A percentile compares a stretch with the other conserved stretches of the same genome.
These are phyloP conservation scores for Xestia rhomboidea DNA, from an alignment of 2,888 invertebrate genomes.

Conservation along the genomic window DNA sequence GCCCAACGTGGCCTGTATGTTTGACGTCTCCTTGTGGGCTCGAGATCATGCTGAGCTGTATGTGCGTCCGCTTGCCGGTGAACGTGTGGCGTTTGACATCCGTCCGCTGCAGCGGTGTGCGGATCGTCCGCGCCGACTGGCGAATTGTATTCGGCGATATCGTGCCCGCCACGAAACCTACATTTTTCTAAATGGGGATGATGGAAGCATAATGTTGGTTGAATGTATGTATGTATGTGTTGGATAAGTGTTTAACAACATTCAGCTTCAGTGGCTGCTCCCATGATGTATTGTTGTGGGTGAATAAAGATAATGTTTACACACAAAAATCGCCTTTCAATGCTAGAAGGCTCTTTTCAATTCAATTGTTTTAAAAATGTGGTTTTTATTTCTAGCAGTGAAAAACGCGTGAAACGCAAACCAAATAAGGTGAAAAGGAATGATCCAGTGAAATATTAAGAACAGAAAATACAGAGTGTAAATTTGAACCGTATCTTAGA, in stretches of 20 bases:
- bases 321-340: slow-evolving; percentile 39
- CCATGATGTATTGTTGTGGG: slow-evolving; percentile 47
- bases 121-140: slow-evolving; percentile 79
- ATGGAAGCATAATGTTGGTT: slow-evolving; percentile 67
- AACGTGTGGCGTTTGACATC: slow-evolving; percentile 89
- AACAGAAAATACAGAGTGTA: slow-evolving; percentile 1
- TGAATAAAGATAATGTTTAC: slow-evolving; percentile 32
- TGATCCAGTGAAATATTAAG: slow-evolving; percentile 18
- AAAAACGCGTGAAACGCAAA: slow-evolving; percentile 23
- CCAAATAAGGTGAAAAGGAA: slow-evolving; percentile 11
- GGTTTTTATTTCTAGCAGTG: slow-evolving; percentile 45
- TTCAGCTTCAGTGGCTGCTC: slow-evolving; percentile 25
- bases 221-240: slow-evolving; percentile 28
- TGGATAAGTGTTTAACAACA: slow-evolving; percentile 6
- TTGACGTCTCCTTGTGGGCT: slow-evolving; percentile 99
- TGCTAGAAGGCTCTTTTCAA: slow-evolving; percentile 32
- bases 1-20: slow-evolving; percentile 98
- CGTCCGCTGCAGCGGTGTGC: slow-evolving; percentile 85
- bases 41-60: slow-evolving; percentile 98
- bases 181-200: slow-evolving; percentile 63
- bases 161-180: slow-evolving; percentile 69
- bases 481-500: not conserved
- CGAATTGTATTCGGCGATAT: slow-evolving; percentile 82
- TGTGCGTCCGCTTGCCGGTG: slow-evolving; percentile 91
- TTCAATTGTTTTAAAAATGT: not conserved